A percentile compares a stretch with the other conserved stretches of the same genome.
Conservation (phyloP, 2,888 invertebrate genomes). For the Allolobophora icterica region DNA sequence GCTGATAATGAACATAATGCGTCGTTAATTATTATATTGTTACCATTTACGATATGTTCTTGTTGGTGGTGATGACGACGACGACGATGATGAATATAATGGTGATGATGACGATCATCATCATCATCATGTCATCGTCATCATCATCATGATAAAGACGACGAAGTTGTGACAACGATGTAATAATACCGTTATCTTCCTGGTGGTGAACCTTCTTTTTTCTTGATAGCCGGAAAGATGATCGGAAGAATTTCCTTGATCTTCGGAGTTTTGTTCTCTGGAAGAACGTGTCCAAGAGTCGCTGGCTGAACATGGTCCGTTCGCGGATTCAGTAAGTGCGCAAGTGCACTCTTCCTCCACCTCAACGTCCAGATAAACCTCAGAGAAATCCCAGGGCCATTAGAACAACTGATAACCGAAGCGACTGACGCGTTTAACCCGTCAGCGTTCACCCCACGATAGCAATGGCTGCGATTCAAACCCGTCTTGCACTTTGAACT, state of each 20-base stretch:
- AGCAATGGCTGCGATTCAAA: not conserved
- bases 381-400: not conserved
- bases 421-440: not conserved
- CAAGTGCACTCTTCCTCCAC: not conserved
- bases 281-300: not conserved
- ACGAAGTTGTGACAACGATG: not conserved
- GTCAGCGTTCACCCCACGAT: not conserved
- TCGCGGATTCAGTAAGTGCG: not conserved
- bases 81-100: not conserved
- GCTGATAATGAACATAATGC: not conserved
- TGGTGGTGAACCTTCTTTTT: not conserved
- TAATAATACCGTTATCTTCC: not conserved
- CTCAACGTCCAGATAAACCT: too few relatives aligned
- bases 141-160: too few relatives aligned
- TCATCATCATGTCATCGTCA: too few relatives aligned
- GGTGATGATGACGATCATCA: not conserved
- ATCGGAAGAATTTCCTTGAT: slow-evolving; percentile 10
- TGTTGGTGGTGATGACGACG: not conserved
- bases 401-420: not conserved
- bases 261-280: not conserved
- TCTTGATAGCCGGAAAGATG: not conserved
- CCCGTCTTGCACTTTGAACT: not conserved
- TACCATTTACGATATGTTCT: too few relatives aligned
- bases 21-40: not conserved
- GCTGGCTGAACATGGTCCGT: not conserved